Conservation (phyloP, 1,140 invertebrate species). For the Philaenus spumarius region DNA sequence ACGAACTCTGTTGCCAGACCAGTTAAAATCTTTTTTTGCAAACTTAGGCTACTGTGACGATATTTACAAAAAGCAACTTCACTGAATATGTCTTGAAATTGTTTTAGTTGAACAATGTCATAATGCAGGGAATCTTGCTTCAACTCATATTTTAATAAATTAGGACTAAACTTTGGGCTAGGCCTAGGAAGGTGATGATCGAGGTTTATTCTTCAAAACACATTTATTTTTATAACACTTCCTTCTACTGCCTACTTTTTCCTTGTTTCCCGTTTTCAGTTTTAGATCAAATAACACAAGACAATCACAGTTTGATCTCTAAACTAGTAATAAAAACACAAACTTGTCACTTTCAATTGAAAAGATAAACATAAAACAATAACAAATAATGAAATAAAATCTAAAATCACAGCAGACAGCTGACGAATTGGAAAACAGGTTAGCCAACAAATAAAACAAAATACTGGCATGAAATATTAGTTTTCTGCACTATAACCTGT, state of each 20-base stretch:
- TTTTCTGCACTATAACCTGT: too few relatives aligned
- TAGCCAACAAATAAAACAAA: too few relatives aligned
- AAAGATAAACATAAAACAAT: too few relatives aligned
- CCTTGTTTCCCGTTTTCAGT: not conserved
- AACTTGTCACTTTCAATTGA: too few relatives aligned
- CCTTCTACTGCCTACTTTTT: not conserved
- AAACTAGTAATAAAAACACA: too few relatives aligned
- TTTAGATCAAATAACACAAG: too few relatives aligned
- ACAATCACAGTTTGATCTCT: too few relatives aligned
- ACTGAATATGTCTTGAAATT: not conserved
- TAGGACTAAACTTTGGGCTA: not conserved
- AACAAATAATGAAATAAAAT: too few relatives aligned
- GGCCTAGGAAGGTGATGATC: not conserved
- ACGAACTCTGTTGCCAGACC: not conserved
- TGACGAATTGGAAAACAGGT: too few relatives aligned
- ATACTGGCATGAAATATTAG: too few relatives aligned
- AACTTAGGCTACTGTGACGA: not conserved
- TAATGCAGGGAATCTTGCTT: not conserved
- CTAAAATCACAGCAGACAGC: too few relatives aligned
- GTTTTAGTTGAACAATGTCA: conserved; percentile 1
- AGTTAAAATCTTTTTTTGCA: not conserved
- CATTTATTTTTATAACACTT: not conserved
- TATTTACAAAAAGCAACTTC: conserved; percentile 1
- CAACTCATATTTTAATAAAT: not conserved
- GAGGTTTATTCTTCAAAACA: not conserved